phyloP scores from a whole-genome alignment of 2,888 invertebrate species.

The Clostera curtula region DNA sequence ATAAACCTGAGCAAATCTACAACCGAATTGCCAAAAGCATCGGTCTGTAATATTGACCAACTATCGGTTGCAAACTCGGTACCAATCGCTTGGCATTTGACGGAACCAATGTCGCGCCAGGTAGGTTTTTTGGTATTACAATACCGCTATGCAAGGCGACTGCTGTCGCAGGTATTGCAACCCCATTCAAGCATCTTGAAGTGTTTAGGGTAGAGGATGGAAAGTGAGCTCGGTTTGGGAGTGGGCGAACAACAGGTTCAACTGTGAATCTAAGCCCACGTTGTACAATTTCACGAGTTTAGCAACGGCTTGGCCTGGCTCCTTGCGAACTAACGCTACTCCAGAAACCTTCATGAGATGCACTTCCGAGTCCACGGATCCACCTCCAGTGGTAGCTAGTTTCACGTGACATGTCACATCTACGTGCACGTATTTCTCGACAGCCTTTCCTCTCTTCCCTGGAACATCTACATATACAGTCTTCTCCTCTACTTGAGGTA shows the following conservation, averaged over 20 bases:
- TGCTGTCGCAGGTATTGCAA: slow-evolving; percentile 35
- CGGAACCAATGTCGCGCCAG: slow-evolving; percentile 63
- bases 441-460: slow-evolving; percentile 60
- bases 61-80: slow-evolving; percentile 50
- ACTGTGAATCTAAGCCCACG: slow-evolving; percentile 80
- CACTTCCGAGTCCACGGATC: slow-evolving; percentile 72
- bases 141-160: slow-evolving; percentile 26
- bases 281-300: slow-evolving; percentile 77
- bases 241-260: slow-evolving; percentile 78
- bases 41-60: slow-evolving; percentile 25
- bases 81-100: slow-evolving; percentile 59
- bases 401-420: slow-evolving; percentile 81
- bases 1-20: slow-evolving; percentile 30
- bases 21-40: slow-evolving; percentile 34
- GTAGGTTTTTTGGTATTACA: slow-evolving; percentile 50
- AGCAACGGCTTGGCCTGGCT: slow-evolving; percentile 70
- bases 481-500: slow-evolving; percentile 79
- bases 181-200: slow-evolving; percentile 44
- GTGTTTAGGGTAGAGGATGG: slow-evolving; percentile 69
- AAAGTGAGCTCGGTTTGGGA: slow-evolving; percentile 79
- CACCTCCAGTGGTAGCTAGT: slow-evolving; percentile 74
- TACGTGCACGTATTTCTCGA: slow-evolving; percentile 79
- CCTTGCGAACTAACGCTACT: slow-evolving; percentile 77
- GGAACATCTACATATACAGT: slow-evolving; percentile 74
- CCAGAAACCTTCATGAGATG: slow-evolving; percentile 81